A percentile compares a stretch with the other conserved stretches of the same genome.
Conservation (phyloP, 2,888 invertebrate genomes). For the Napeogenes sylphis region DNA sequence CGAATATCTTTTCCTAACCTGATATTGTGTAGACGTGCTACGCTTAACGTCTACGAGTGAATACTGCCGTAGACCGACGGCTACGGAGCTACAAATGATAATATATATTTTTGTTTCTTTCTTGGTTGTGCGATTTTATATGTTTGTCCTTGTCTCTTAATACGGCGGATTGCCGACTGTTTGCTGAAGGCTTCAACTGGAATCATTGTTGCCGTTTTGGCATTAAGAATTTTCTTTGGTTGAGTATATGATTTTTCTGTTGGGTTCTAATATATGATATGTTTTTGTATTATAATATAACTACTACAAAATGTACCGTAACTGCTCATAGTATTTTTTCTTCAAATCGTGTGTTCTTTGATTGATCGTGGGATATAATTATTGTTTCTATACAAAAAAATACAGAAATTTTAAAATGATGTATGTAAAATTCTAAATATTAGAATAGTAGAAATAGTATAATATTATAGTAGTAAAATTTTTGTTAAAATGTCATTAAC, state of each 20-base stretch:
- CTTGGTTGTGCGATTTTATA: constrained; percentile 30
- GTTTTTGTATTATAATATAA: not conserved
- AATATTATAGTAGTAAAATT: too few relatives aligned
- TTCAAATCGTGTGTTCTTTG: too few relatives aligned
- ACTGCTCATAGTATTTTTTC: too few relatives aligned
- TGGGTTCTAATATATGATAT: constrained; percentile 19
- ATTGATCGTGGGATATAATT: too few relatives aligned
- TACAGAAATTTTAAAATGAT: too few relatives aligned
- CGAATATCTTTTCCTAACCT: constrained; percentile 23
- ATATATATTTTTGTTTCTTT: constrained; percentile 35
- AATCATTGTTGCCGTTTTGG: constrained; percentile 65
- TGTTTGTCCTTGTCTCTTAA: constrained; percentile 45
- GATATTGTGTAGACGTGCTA: constrained; percentile 56
- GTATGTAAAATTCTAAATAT: too few relatives aligned
- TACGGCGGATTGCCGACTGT: constrained; percentile 49
- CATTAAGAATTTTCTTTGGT: constrained; percentile 39
- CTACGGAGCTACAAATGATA: constrained; percentile 46
- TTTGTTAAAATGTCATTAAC: too few relatives aligned
- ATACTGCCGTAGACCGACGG: constrained; percentile 53
- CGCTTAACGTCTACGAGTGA: constrained; percentile 51
- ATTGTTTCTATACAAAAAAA: too few relatives aligned
- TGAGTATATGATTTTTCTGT: constrained; percentile 30
- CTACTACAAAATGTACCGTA: not conserved
- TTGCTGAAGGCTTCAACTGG: constrained; percentile 60
- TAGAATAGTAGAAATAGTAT: too few relatives aligned